Base-by-base conservation (phyloP, 2,797 vertebrate genomes). In the Hapalemur alaotrensis region DNA sequence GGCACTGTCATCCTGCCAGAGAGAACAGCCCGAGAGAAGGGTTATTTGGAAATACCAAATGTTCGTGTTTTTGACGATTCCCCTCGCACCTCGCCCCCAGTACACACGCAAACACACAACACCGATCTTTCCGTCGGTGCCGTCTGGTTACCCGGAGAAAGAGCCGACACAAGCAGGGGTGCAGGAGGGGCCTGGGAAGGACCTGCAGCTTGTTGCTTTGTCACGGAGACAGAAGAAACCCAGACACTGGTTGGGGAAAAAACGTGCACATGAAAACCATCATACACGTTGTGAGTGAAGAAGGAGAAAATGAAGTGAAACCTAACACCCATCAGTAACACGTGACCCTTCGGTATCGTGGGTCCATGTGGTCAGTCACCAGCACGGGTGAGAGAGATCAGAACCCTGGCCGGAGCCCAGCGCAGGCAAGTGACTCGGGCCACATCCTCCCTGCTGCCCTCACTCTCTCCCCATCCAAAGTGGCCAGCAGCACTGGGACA, bases 1-100 rank as follows among this genome's bases (percentile, higher is more conserved):
- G n/a, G 99, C 99, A 0, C 99, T 99, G 98, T 99, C 99, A 98
- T 99, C 99, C 99, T 99, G 97, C 54, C 97, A 96, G 97, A 91
- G 94, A 97, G 79, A 98, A 98, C 72, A 91, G 90, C 13, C 82
- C 92, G 52, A 95, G 83, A 97, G 72, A 65, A 89, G 81, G 83
- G 94, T 96, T 95, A 95, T 50, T 87, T 95, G 86, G 79, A 96
- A 97, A 96, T 76, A 96, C 46, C 96, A 92, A 69, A 96, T 85
- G 65, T 50, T 82, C 75, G 2, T 96, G 93, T 96, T 96, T 94
- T 20, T 86, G 50, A 86, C 28, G 46, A 67, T 79, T 91, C 95
- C 72, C 95, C 94, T 97, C 0, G 1, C 94, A 93, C 92, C 94
- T 97, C 72, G 57, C 86, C 95, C 83, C 85, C 63, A 23, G 43